Conservation (phyloP, 2,113 vertebrate species). For the Corydoras maculifer region DNA sequence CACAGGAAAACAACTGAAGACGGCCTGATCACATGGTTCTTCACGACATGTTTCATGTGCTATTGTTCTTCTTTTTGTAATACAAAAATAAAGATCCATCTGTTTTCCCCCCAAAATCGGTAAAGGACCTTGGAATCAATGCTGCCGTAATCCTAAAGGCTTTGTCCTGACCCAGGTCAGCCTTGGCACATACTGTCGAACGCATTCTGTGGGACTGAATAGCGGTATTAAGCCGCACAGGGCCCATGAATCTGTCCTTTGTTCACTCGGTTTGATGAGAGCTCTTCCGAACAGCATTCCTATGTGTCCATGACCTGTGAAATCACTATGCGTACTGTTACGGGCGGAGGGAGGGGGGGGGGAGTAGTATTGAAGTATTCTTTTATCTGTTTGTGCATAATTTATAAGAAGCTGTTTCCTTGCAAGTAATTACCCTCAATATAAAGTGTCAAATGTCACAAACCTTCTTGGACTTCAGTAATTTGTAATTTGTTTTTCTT, state of each 20-base stretch:
- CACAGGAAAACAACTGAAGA: slow-evolving; percentile 87
- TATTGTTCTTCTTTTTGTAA: slow-evolving; percentile 23
- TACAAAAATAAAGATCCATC: slow-evolving; percentile 14
- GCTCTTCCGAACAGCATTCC: slow-evolving; percentile 64
- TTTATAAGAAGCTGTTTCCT: slow-evolving; percentile 24
- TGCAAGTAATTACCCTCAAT: too few relatives aligned
- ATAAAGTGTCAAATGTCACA: too few relatives aligned
- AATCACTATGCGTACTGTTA: slow-evolving; percentile 55
- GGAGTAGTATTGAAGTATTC: not conserved
- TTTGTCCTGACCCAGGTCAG: slow-evolving; percentile 55
- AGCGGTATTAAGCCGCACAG: slow-evolving; percentile 56
- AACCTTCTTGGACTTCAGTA: too few relatives aligned
- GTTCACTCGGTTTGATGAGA: slow-evolving; percentile 56
- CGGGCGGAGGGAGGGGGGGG: slow-evolving; percentile 6
- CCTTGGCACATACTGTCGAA: slow-evolving; percentile 55
- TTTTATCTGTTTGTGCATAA: slow-evolving; percentile 37
- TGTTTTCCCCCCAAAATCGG: slow-evolving; percentile 15
- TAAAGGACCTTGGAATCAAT: slow-evolving; percentile 48
- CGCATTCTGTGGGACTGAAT: slow-evolving; percentile 60
- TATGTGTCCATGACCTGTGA: slow-evolving; percentile 56
- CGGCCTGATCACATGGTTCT: slow-evolving; percentile 11
- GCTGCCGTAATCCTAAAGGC: slow-evolving; percentile 59
- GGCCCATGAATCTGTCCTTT: slow-evolving; percentile 63
- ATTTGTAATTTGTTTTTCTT: too few relatives aligned
- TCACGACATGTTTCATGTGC: slow-evolving; percentile 29